A percentile compares a stretch with the other conserved stretches of the same genome.
phyloP scores from a whole-genome alignment of 1,140 invertebrate species.

The Mycetomoellerius zeteki region DNA sequence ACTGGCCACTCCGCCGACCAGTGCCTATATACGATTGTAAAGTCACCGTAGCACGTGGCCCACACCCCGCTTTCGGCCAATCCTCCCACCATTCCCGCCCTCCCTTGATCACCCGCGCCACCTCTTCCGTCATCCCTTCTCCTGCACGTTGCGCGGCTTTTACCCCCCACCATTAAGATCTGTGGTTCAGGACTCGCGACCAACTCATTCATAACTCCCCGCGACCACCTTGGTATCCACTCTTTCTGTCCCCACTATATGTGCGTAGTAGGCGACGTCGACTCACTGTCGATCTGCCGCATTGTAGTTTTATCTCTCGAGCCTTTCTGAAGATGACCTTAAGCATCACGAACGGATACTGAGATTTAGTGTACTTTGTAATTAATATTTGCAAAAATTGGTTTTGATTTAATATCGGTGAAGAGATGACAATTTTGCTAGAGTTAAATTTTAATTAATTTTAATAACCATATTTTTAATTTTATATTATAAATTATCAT shows the following conservation, averaged over 20 bases:
- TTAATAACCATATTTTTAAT: background rate
- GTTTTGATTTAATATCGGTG: background rate
- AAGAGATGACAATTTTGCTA: background rate
- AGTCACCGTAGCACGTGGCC: slow-evolving; percentile 79
- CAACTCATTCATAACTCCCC: slow-evolving; percentile 85
- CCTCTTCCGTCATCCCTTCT: slow-evolving; percentile 47
- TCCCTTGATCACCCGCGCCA: slow-evolving; percentile 68
- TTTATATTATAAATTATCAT: background rate
- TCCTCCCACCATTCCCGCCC: slow-evolving; percentile 73
- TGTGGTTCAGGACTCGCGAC: slow-evolving; percentile 72
- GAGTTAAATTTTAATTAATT: background rate
- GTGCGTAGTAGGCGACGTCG: slow-evolving; percentile 64
- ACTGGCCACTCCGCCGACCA: slow-evolving; percentile 70
- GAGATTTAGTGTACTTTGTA: background rate
- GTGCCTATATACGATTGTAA: slow-evolving; percentile 81
- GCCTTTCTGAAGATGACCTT: slow-evolving; percentile 34
- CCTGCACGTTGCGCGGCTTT: slow-evolving; percentile 41
- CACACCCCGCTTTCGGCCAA: slow-evolving; percentile 78
- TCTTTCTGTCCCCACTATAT: slow-evolving; percentile 69
- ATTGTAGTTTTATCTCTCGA: slow-evolving; percentile 41
- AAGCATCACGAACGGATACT: background rate
- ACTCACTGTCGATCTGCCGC: slow-evolving; percentile 53
- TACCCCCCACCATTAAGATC: slow-evolving; percentile 45
- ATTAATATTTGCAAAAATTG: background rate
- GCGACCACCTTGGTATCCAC: slow-evolving; percentile 73